Evolutionary conservation across 2,888 invertebrate species (phyloP).

Genomic region (Platerodrilus igneus): DNA sequence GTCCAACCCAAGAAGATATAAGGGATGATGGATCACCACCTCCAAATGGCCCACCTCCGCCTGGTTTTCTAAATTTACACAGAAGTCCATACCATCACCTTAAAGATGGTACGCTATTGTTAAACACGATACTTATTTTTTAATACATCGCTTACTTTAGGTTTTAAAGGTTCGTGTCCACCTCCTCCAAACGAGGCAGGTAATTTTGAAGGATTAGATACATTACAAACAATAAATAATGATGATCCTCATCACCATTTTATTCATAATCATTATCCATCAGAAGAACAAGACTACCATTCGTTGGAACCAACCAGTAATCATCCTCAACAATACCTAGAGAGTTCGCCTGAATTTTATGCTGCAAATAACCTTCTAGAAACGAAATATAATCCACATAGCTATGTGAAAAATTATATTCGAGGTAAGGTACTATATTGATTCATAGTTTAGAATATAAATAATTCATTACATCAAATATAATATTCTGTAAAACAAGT

Average conservation of each 20-base stretch:
- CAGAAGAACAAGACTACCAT: constrained; percentile 58
- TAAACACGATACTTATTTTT: not conserved
- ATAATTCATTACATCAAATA: too few species aligned
- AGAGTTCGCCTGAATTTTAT: constrained; percentile 71
- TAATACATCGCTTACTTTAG: constrained; percentile 21
- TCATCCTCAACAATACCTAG: constrained; percentile 59
- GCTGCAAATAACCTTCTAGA: constrained; percentile 53
- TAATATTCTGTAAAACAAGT: too few species aligned
- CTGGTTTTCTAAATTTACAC: constrained; percentile 41
- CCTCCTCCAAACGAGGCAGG: constrained; percentile 55
- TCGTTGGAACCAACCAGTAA: constrained; percentile 51
- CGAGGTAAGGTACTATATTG: constrained; percentile 54
- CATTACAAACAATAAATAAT: constrained; percentile 50
- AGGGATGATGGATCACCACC: constrained; percentile 52
- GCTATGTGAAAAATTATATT: constrained; percentile 65
- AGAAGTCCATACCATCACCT: constrained; percentile 43
- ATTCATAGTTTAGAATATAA: too few species aligned
- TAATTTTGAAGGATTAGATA: constrained; percentile 51
- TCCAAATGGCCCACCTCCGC: constrained; percentile 38
- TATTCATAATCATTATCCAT: constrained; percentile 48
- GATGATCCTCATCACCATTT: constrained; percentile 37
- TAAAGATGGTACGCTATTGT: constrained; percentile 40
- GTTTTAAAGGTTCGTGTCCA: constrained; percentile 44
- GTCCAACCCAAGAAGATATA: constrained; percentile 47
- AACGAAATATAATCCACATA: constrained; percentile 66